Evolutionary conservation across 2,113 vertebrate genomes (phyloP).

Genomic region (Trogon surrucura): DNA sequence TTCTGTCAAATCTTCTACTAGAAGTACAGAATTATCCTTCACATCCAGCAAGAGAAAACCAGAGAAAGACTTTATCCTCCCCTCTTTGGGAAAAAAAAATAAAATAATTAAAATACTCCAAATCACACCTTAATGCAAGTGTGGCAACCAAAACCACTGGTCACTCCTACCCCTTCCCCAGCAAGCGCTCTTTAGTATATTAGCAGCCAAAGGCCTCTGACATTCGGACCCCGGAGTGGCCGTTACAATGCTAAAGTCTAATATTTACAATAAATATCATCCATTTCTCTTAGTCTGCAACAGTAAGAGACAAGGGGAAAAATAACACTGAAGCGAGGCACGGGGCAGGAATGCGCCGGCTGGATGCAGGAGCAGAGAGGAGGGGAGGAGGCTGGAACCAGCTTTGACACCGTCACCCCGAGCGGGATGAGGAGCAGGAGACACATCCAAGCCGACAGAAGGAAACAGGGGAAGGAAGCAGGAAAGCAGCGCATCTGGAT

Average conservation of each 20-base stretch:
- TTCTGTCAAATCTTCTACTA: slow-evolving; percentile 68
- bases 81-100: neutral
- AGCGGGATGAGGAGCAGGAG: neutral
- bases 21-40: slow-evolving; percentile 72
- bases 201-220: slow-evolving; percentile 53
- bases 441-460: neutral
- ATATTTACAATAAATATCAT: slow-evolving; percentile 77
- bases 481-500: neutral
- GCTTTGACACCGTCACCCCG: neutral
- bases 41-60: slow-evolving; percentile 71
- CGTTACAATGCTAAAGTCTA: slow-evolving; percentile 45
- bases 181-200: slow-evolving; percentile 30
- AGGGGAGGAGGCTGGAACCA: neutral
- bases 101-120: slow-evolving; percentile 1
- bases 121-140: slow-evolving; percentile 64
- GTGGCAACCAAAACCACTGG: slow-evolving; percentile 43
- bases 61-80: slow-evolving; percentile 69
- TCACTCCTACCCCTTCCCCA: slow-evolving; percentile 40
- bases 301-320: slow-evolving; percentile 48
- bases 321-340: slow-evolving; percentile 38
- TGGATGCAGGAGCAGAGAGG: neutral
- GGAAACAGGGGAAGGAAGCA: neutral
- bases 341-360: neutral
- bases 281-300: slow-evolving; percentile 51
- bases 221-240: slow-evolving; percentile 46